These are phyloP conservation scores for Eulithis testata DNA, from an alignment of 2,888 invertebrate genomes.

Conservation along the genomic window DNA sequence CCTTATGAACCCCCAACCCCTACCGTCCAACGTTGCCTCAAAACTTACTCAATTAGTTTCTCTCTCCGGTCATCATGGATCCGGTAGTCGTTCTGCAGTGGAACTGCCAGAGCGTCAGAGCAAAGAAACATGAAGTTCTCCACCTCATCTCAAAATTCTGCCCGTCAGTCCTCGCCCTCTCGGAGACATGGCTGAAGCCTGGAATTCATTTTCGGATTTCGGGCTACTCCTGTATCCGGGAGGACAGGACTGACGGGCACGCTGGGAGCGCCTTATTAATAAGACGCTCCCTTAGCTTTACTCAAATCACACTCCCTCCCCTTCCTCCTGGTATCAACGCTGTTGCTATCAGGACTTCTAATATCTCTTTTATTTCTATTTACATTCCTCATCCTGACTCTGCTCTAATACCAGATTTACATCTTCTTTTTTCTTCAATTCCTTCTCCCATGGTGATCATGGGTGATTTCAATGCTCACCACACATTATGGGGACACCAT, in stretches of 20 bases:
- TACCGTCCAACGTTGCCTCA: slow-evolving; percentile 11
- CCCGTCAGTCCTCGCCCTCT: slow-evolving; percentile 3
- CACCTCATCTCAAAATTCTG: background rate
- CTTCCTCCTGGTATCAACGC: background rate
- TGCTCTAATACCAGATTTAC: background rate
- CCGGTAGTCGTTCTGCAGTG: background rate
- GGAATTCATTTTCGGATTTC: background rate
- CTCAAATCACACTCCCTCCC: background rate
- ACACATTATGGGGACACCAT: background rate
- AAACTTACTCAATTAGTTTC: slow-evolving; percentile 5
- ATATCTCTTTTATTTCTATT: slow-evolving; percentile 3
- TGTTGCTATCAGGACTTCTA: background rate
- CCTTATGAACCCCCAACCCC: slow-evolving; percentile 1
- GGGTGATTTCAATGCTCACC: background rate
- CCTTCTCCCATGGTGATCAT: background rate
- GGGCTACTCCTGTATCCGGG: background rate
- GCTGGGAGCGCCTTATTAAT: slow-evolving; percentile 1
- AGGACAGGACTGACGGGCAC: background rate
- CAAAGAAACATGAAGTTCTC: background rate
- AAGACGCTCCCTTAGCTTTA: background rate
- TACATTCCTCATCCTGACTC: slow-evolving; percentile 8
- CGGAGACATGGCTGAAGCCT: background rate
- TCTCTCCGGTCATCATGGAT: background rate
- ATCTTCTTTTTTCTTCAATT: background rate
- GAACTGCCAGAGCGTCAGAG: background rate